Evolutionary conservation across 2,797 vertebrate species (phyloP), one percentile per base, ranked within the genome.

Genomic region (Bradypus variegatus): DNA sequence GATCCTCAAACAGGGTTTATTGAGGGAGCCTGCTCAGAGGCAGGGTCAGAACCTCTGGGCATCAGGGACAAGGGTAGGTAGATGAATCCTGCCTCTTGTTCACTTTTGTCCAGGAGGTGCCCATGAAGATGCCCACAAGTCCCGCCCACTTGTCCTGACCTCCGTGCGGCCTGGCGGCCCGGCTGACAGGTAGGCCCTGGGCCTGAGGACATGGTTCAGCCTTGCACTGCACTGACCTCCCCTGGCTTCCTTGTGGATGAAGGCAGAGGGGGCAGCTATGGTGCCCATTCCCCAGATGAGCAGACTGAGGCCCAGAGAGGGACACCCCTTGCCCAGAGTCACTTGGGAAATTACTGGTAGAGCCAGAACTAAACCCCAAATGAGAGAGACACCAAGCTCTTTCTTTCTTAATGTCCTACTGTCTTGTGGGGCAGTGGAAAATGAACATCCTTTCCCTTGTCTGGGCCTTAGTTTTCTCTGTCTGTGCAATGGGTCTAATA

Each of bases 71-170:
- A 25, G 25, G 19, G 14, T 73, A 3, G 14, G 45, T 9, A 5
- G 77, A 9, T 53, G 69, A 69, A 19, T 55, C 27, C 81, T 31
- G 9, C 31, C 31, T 97, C 95, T 95, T 64, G 12, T 95, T 97
- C 38, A 76, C 67, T 72, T 83, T 82, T 25, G 36, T 79, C 5
- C 96, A 99, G 99, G 99, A 79, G 99, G 99, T 16, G 98, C 98
- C 73, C 98, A 99, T 10, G 99, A 99, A 94, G 99, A 99, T 91
- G 98, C 98, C 98, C 98, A 98, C 97, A 99, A 98, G 96, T 98
- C 98, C 48, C 98, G 99, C 78, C 98, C 99, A 0, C 97, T 99
- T 29, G 98, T 99, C 96, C 98, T 99, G 91, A 99, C 99, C 33
- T 98, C 98, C 0, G 98, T 99, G 89, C 97, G 99, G 92, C 98